Evolutionary conservation across 2,113 vertebrate species (phyloP), one percentile per base, ranked within the genome.

Genomic region (Chaenogobius annularis): DNA sequence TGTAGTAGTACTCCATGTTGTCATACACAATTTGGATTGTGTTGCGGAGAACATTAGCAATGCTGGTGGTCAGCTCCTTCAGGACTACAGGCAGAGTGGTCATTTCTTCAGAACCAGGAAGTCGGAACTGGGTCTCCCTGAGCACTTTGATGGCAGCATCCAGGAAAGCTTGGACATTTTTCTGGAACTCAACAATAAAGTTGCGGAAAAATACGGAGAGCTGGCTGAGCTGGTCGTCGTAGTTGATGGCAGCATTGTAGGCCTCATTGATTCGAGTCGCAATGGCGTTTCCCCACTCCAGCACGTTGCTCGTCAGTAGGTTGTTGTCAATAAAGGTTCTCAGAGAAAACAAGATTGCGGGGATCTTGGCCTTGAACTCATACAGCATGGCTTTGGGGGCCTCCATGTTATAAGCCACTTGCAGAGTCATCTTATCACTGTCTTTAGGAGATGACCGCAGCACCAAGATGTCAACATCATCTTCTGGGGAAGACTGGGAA

Each of bases 71-170:
- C 72, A 91, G 62, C 78, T 86, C 83, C 1, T 83, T 55, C 44
- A 86, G 90, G 63, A 96, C 88, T 77, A 96, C 92, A 79, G 93
- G 92, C 35, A 90, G 80, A 23, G 94, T 95, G 63, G 90, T 93
- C 26, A 76, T 83, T 31, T 87, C 72, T 5, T 86, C 75, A 59
- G 92, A 83, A 2, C 94, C 94, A 67, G 94, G 94, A 14, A 97
- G 63, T 66, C 90, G 92, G 78, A 96, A 93, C 77, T 81, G 91
- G 58, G 92, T 94, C 63, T 89, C 90, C 63, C 90, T 95, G 69
- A 97, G 73, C 77, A 95, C 89, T 70, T 91, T 88, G 50, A 94
- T 83, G 35, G 86, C 74, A 22, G 92, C 91, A 75, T 95, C 92
- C 82, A 95, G 84, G 5, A 95, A 46, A 1, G 44, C 78, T 50